Base-by-base conservation (phyloP, 2,797 vertebrate genomes). In the Hafferia zeledoni region DNA sequence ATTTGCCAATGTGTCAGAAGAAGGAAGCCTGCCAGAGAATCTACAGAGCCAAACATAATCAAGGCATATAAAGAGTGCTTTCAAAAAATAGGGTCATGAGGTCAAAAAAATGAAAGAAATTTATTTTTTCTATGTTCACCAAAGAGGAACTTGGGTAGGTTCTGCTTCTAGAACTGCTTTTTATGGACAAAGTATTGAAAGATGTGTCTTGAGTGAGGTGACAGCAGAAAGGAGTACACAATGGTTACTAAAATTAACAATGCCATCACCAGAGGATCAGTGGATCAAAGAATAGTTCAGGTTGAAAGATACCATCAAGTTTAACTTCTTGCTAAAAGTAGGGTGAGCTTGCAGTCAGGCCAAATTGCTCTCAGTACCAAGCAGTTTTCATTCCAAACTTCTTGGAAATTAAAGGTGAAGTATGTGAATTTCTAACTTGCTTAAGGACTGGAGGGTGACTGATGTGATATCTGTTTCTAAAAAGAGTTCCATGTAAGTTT, bases 41-140 rank as follows among this genome's bases (percentile, higher is more conserved):
- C 79, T 78, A 27, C n/a, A 78, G 41, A 92, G 84, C 87, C 93
- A 91, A 89, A 91, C 84, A 68, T 83, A 87, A 89, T 94, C 75
- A 67, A 85, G 61, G 49, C 13, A 37, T 37, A 70, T 64, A 77
- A 76, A 61, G 52, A 77, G 18, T 75, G 13, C 75, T 91, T 96
- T 93, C 49, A 87, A 69, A 91, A 95, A 89, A 85, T 77, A 72
- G 70, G 47, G 52, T 85, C 41, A 60, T 27, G 27, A 89, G 44
- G 78, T 93, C 52, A 74, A 88, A 81, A 71, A 72, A 87, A 37
- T 9, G 47, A 43, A 89, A 78, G 50, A 53, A 43, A 61, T 67
- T 59, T 89, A 27, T 86, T 91, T 69, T 52, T 89, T 33, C 7
- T 27, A 1, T 70, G 11, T 63, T 94, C 64, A 83, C 6, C 82